Evolutionary conservation across 2,888 invertebrate species (phyloP).

Genomic region (Drosophila anomelani): DNA sequence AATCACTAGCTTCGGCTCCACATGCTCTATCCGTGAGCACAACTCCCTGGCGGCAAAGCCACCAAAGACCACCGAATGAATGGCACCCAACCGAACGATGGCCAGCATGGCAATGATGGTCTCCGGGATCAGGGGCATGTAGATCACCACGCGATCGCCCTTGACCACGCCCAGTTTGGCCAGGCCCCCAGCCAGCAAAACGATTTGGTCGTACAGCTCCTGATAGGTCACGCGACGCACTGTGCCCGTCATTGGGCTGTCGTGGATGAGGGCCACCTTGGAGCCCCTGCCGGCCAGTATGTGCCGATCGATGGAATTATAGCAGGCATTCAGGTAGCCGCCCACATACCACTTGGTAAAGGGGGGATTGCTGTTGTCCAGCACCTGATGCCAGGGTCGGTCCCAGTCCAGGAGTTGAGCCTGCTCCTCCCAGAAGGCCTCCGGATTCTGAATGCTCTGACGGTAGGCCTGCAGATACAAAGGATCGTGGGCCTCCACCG

Average conservation of each 20-base stretch:
- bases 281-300: slow-evolving; percentile 91
- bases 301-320: slow-evolving; percentile 96
- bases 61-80: slow-evolving; percentile 98
- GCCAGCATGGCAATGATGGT: slow-evolving; percentile 95
- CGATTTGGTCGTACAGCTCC: slow-evolving; percentile 89
- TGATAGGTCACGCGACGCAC: slow-evolving; percentile 92
- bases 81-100: slow-evolving; percentile 93
- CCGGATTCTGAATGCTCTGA: slow-evolving; percentile 90
- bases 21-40: slow-evolving; percentile 93
- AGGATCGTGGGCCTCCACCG: slow-evolving; percentile 82
- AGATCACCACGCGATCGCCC: slow-evolving; percentile 95
- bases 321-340: slow-evolving; percentile 96
- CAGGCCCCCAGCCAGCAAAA: slow-evolving; percentile 92
- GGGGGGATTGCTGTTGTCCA: slow-evolving; percentile 93
- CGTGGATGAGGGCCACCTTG: slow-evolving; percentile 93
- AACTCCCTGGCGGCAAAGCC: slow-evolving; percentile 96
- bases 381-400: slow-evolving; percentile 92
- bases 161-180: slow-evolving; percentile 90
- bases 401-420: slow-evolving; percentile 91
- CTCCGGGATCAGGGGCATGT: slow-evolving; percentile 97
- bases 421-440: slow-evolving; percentile 94
- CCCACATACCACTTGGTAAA: slow-evolving; percentile 96
- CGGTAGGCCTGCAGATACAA: slow-evolving; percentile 88
- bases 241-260: slow-evolving; percentile 94
- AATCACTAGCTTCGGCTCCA: slow-evolving; percentile 94